phyloP scores from a whole-genome alignment of 2,113 vertebrate genomes.

The Mormyrus iriodes region DNA sequence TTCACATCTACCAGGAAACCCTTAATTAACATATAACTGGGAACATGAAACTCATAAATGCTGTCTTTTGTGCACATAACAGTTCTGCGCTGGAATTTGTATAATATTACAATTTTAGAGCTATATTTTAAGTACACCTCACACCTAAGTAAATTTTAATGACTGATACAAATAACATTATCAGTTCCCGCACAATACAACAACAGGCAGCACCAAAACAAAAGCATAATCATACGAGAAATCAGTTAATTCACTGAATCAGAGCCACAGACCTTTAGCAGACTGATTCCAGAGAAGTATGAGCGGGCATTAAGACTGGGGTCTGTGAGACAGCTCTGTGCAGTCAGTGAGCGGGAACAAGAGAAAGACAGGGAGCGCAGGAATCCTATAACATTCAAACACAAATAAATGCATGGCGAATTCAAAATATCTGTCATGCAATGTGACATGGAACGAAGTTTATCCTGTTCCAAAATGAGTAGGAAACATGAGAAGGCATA shows the following conservation, averaged over 20 bases:
- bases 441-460: not conserved
- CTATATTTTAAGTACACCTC: not conserved
- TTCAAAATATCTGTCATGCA: not conserved
- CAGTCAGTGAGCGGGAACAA: slow-evolving; percentile 51
- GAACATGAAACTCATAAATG: not conserved
- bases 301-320: slow-evolving; percentile 44
- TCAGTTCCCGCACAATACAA: not conserved
- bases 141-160: not conserved
- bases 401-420: not conserved
- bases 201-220: not conserved
- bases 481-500: not conserved
- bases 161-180: not conserved
- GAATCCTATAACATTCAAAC: slow-evolving; percentile 47
- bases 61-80: not conserved
- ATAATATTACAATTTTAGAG: not conserved
- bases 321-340: slow-evolving; percentile 49
- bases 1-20: not conserved
- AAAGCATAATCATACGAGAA: not conserved
- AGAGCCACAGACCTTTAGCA: slow-evolving; percentile 49
- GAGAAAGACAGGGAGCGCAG: slow-evolving; percentile 51
- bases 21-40: not conserved
- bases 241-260: not conserved
- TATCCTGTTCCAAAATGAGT: not conserved
- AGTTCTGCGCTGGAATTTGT: not conserved
- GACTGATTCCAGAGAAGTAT: slow-evolving; percentile 49